phyloP scores from a whole-genome alignment of 37 sponge, comb jelly and placozoan genomes.

The Halichondria panicea region DNA sequence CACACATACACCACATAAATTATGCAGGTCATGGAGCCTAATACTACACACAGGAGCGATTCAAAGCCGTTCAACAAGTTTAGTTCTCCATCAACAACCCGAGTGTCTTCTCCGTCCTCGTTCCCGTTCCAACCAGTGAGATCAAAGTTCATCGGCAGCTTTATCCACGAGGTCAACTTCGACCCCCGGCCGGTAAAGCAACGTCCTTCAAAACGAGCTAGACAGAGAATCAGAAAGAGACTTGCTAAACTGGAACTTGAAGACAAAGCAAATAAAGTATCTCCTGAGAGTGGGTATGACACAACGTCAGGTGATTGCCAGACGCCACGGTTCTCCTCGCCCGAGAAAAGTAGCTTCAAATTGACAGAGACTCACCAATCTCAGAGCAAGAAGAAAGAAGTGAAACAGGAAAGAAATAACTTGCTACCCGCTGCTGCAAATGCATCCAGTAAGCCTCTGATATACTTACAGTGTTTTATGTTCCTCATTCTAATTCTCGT shows the following conservation, averaged over 20 bases:
- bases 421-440: background rate
- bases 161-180: slow-evolving; percentile 3
- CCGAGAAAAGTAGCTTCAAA: too few relatives aligned
- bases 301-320: slow-evolving; percentile 22
- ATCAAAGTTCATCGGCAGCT: slow-evolving; percentile 11
- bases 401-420: background rate
- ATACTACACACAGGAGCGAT: too few relatives aligned
- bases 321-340: too few relatives aligned
- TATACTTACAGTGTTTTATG: too few relatives aligned
- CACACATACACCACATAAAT: too few relatives aligned
- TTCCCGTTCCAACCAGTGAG: too few relatives aligned
- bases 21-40: too few relatives aligned
- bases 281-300: slow-evolving; percentile 40
- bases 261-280: background rate
- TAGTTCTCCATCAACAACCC: too few relatives aligned
- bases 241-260: background rate
- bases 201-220: slow-evolving; percentile 19
- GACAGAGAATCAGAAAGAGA: slow-evolving; percentile 12
- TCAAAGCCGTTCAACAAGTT: too few relatives aligned
- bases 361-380: background rate
- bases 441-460: background rate
- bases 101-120: too few relatives aligned
- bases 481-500: too few relatives aligned
- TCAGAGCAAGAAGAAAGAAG: background rate
- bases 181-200: background rate